A percentile compares a stretch with the other conserved stretches of the same genome.
These are phyloP conservation scores for Pseudeuparius sepicola DNA, from an alignment of 2,888 invertebrate species.

Conservation along the genomic window DNA sequence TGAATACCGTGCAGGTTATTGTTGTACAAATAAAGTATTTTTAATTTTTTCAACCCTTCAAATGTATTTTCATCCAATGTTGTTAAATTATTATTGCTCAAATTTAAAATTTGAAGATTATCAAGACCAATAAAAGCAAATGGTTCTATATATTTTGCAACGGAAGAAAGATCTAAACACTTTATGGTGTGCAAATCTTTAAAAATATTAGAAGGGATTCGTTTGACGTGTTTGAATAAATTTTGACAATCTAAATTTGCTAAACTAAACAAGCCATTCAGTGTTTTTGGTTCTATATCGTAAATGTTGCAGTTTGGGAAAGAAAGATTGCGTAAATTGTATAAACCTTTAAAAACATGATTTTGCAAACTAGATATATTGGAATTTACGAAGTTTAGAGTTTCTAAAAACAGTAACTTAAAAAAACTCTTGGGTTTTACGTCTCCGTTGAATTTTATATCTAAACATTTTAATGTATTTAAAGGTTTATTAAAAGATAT, in stretches of 20 bases:
- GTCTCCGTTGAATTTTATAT: conserved; percentile 1
- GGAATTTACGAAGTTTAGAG: background rate
- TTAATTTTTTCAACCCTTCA: conserved; percentile 13
- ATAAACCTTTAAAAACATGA: background rate
- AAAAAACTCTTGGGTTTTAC: background rate
- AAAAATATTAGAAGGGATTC: background rate
- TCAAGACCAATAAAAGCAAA: background rate
- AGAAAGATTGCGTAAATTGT: background rate
- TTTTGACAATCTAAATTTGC: background rate
- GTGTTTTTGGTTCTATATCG: background rate
- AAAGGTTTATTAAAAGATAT: no score
- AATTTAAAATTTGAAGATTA: conserved; percentile 8
- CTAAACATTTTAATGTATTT: no score
- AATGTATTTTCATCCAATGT: conserved; percentile 15
- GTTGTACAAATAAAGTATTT: conserved; percentile 14
- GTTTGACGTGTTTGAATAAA: conserved; percentile 1
- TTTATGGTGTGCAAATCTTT: background rate
- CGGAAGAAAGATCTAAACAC: background rate
- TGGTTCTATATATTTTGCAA: background rate
- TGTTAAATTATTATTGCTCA: conserved; percentile 16
- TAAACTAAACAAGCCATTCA: conserved; percentile 2
- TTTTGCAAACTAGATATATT: background rate
- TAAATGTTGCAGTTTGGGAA: background rate
- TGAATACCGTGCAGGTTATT: no score
- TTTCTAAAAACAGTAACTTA: background rate